Conservation (phyloP, 2,113 vertebrate genomes). For the Hippocampus guttulatus region DNA sequence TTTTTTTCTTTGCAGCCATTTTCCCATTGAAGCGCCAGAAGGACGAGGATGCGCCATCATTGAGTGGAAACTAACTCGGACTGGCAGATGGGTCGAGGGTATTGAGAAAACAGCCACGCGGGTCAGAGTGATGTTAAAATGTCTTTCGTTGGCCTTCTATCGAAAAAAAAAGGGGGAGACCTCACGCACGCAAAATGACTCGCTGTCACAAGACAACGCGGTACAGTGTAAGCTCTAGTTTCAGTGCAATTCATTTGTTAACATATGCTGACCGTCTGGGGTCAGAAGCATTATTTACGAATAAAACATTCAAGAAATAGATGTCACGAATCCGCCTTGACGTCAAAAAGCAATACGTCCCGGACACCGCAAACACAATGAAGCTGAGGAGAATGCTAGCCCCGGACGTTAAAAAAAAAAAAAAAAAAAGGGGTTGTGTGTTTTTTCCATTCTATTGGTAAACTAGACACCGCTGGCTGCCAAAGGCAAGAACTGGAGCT, state of each 20-base stretch:
- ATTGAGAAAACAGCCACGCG: conserved; percentile 50
- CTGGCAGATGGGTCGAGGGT: conserved; percentile 60
- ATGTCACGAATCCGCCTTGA: not conserved
- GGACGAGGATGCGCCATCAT: conserved; percentile 19
- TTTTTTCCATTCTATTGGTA: not conserved
- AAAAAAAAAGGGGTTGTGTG: too few relatives aligned
- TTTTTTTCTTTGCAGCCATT: not conserved
- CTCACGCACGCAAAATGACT: conserved; percentile 6
- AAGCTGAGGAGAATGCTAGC: too few relatives aligned
- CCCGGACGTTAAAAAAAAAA: too few relatives aligned
- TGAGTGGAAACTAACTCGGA: conserved; percentile 45
- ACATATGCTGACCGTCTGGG: not conserved
- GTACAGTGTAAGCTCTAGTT: not conserved
- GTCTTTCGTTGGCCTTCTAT: conserved; percentile 43
- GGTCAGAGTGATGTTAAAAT: conserved; percentile 53
- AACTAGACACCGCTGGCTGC: not conserved
- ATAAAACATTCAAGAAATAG: not conserved
- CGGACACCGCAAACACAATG: not conserved
- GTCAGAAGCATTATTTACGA: too few relatives aligned
- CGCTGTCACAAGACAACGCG: not conserved
- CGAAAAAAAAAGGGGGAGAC: conserved; percentile 2
- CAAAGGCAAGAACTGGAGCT: not conserved
- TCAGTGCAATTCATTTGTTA: not conserved
- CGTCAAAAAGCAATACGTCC: not conserved
- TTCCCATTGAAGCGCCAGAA: conserved; percentile 4